Base-by-base conservation (phyloP, 1,140 invertebrate species). In the Zaprionus capensis region DNA sequence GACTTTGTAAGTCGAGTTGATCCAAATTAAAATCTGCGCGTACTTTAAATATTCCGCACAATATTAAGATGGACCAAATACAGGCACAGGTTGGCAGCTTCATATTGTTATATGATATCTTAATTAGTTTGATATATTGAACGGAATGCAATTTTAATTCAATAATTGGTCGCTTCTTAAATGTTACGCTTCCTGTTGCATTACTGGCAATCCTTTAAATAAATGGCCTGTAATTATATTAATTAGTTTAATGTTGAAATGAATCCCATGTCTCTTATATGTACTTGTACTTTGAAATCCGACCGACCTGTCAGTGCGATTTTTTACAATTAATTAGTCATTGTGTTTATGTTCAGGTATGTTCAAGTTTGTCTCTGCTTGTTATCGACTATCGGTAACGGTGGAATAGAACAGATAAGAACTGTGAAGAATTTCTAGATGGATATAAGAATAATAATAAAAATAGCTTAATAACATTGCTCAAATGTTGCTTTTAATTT, bases 1-100 rank as follows among this genome's bases (percentile, higher is more conserved):
- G 86, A 12, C 63, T 68, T 55, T 72, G 76, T 22, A 88, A 44
- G n/a, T 88, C 84, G 4, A 82, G 65, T 15, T 88, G 76, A n/a
- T 86, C 82, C 11, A 86, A 22, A 67, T 73, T 82, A 6, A 87
- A 51, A 36, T 88, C 58, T 20, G 80, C 82, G 14, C 28, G 44
- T 9, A 38, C 53, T 62, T 28, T 46, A 46, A 38, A 65, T 26
- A 59, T 12, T 36, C 51, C 22, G 17, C 72, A 59, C 5, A 81
- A 7, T 0, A 75, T 75, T 41, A 75, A n/a, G 11, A 53, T 34
- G 31, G 34, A 55, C 61, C 31, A 71, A 5, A 65, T 28, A 34
- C 61, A 65, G 44, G n/a, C 26, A 71, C 44, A 26, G 12, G 28
- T 22, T 28, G 68, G 55, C 26, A 71, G 22, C 56, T 71, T 65